Evolutionary conservation across 2,888 invertebrate genomes (phyloP), one percentile per base, ranked within the genome.

Genomic region (Parnassius apollo): DNA sequence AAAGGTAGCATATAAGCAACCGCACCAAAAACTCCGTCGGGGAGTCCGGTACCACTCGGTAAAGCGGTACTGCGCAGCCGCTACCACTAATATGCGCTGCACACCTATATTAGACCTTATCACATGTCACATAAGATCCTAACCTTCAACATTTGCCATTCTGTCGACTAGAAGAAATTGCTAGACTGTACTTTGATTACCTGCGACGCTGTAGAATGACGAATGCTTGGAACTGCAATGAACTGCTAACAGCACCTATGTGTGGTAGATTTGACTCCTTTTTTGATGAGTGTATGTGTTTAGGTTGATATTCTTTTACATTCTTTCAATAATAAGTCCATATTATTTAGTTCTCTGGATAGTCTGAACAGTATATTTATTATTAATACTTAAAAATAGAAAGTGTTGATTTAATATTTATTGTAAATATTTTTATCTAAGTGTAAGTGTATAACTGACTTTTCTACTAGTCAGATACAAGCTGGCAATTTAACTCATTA

Each of bases 131-230:
- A 73, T 71, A 75, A 73, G 72, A 72, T 69, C 71, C 69, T 72
- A 72, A 78, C 80, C 81, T 87, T 88, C 87, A 88, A 87, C 76
- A 81, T 88, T 88, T 88, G 86, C 88, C 86, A 88, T 87, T 87
- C 88, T 85, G 86, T 86, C 82, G 80, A 83, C 85, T 87, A 86
- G 85, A 86, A 77, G 76, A 76, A 84, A 83, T 83, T 77, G 84
- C 86, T 86, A 86, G 88, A 85, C 78, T 81, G 84, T 84, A 84
- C 81, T 80, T 74, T 54, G 55, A 42, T 42, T 44, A 60, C 59
- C 59, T 71, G 75, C 73, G 85, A 83, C 84, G 69, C 74, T 62
- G 68, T 73, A 80, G 85, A 85, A 85, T 85, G 85, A 85, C 85
- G 84, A 86, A 85, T 87, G 84, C 84, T 87, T 87, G 87, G 81